Conservation (phyloP, 2,113 vertebrate species). For the Nerophis ophidion region DNA sequence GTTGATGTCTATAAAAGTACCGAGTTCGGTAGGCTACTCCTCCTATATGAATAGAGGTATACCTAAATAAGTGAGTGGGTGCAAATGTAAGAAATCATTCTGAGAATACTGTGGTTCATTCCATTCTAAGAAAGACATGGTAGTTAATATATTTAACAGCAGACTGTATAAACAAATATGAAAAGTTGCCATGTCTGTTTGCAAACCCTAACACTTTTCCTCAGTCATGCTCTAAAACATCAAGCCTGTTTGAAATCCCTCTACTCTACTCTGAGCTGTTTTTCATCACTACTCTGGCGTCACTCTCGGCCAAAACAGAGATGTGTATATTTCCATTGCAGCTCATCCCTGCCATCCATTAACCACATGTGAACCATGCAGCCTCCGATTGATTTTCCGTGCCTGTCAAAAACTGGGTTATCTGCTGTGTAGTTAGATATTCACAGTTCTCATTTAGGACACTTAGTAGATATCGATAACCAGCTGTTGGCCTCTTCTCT, state of each 20-base stretch:
- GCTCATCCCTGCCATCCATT: conserved; percentile 31
- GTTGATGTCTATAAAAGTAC: too few species aligned
- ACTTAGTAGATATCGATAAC: conserved; percentile 59
- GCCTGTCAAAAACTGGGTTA: conserved; percentile 48
- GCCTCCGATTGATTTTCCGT: conserved; percentile 52
- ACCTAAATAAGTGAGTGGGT: too few species aligned
- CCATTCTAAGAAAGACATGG: conserved; percentile 7
- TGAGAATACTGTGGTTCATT: neutral
- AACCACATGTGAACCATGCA: conserved; percentile 46
- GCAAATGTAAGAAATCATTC: neutral
- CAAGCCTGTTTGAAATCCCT: conserved; percentile 18
- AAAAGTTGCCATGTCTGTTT: conserved; percentile 15
- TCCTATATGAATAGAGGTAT: too few species aligned
- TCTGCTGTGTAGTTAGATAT: conserved; percentile 42
- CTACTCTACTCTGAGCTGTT: conserved; percentile 18
- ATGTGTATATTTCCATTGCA: conserved; percentile 49
- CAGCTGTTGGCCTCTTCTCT: conserved; percentile 43
- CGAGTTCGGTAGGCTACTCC: too few species aligned
- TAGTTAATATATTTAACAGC: conserved; percentile 2
- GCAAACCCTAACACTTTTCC: conserved; percentile 13
- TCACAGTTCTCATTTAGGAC: conserved; percentile 49
- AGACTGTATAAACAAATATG: conserved; percentile 4
- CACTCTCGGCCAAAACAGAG: conserved; percentile 20
- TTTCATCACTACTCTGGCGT: conserved; percentile 30
- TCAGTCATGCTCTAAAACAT: conserved; percentile 19